phyloP scores from a whole-genome alignment of 2,113 vertebrate species.

The Phycodurus eques region DNA sequence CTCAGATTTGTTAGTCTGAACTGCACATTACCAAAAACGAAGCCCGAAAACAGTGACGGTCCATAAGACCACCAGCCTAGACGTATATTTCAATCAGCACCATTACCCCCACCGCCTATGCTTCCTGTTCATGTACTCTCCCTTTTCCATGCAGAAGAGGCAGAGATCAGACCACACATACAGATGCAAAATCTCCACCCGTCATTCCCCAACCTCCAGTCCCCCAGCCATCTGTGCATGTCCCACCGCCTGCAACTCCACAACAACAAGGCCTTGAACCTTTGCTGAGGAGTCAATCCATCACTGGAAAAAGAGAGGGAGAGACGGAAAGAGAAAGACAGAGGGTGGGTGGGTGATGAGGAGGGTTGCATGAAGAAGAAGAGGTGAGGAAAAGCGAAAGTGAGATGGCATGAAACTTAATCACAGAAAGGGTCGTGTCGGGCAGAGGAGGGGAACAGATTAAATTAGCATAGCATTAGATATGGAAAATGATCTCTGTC shows the following conservation, averaged over 20 bases:
- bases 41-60: conserved; percentile 21
- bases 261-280: conserved; percentile 76
- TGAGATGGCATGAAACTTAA: conserved; percentile 96
- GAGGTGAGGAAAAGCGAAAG: conserved; percentile 66
- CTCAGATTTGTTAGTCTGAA: conserved; percentile 4
- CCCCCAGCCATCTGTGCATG: conserved; percentile 61
- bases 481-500: conserved; percentile 99
- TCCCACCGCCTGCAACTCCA: conserved; percentile 59
- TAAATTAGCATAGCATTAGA: conserved; percentile 99
- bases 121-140: conserved; percentile 53
- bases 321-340: conserved; percentile 33
- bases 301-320: conserved; percentile 62
- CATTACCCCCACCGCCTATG: conserved; percentile 59
- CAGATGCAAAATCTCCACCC: conserved; percentile 61
- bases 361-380: conserved; percentile 28
- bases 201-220: conserved; percentile 47
- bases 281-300: conserved; percentile 85
- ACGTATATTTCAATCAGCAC: conserved; percentile 69
- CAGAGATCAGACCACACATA: conserved; percentile 67
- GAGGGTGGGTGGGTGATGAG: conserved; percentile 15
- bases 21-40: conserved; percentile 29
- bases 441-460: conserved; percentile 97
- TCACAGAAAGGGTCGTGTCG: conserved; percentile 97
- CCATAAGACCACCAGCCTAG: conserved; percentile 52
- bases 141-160: conserved; percentile 55